Base-by-base conservation (phyloP, 2,797 vertebrate genomes). In the Notoglanidium macrostoma region DNA sequence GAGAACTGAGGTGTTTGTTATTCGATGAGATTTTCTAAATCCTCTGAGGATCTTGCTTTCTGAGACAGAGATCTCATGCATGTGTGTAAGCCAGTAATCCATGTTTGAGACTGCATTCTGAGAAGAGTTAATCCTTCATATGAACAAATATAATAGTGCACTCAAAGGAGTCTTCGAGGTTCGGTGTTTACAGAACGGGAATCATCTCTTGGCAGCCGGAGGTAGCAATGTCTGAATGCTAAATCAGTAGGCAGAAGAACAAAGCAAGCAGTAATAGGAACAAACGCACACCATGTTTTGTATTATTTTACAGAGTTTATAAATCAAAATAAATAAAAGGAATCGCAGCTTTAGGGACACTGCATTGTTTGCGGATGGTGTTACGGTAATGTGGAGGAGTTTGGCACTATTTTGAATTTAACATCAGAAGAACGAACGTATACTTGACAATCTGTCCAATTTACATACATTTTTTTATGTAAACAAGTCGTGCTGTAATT, bases 1-100 rank as follows among this genome's bases (percentile, higher is more conserved):
- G 65, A 32, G 40, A 73, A n/a, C 55, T 17, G 29, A 61, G 55
- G 19, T 81, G 40, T 35, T 57, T 49, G 19, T 23, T 35, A 85
- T 77, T 73, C 1, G 23, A 61, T 65, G 26, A 35, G 51, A 83
- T 63, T 65, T 19, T 32, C 46, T 9, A 14, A n/a, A 89, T 87
- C 87, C 83, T 87, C 80, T 55, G 88, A 90, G 91, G 91, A 91
- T 87, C 85, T 72, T 85, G 86, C 35, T 84, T 90, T 77, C 68
- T 88, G 88, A 84, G 85, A 92, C 88, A 86, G 57, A 59, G 89
- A 88, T 91, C 88, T 90, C 84, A 55, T 88, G 90, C 87, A 65
- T 67, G 55, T 86, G 88, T 90, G 85, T 89, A 78, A 77, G 82
- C 89, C 90, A 88, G 90, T 92, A 92, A 93, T 93, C 90, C 90